Base-by-base conservation (phyloP, 2,797 vertebrate species). In the Aldrovandia affinis region DNA sequence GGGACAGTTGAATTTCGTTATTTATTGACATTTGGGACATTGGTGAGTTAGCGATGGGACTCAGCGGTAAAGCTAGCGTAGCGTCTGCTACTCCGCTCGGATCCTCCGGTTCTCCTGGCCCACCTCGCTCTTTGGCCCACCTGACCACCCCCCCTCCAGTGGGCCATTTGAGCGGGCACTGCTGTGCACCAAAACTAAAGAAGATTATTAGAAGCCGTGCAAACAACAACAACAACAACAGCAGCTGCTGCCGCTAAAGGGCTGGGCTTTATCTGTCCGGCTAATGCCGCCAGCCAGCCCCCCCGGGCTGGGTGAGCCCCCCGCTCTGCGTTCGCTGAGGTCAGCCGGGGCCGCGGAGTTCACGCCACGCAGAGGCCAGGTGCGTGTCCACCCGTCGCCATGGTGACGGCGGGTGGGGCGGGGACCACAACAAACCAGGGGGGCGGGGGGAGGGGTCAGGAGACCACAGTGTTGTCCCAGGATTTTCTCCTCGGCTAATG, bases 181-280 rank as follows among this genome's bases (percentile, higher is more conserved):
- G 81, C 28, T 83, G 59, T 89, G 89, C 89, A 88, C 88, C 82
- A 50, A 33, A 85, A 88, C n/a, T 90, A 88, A 94, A 94, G 92
- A 87, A 88, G 92, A 93, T 95, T 94, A 93, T 61, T 73, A 70
- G 63, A 55, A 30, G 22, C 81, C 57, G 68, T 86, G 82, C 84
- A 77, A 89, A 88, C 83, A 87, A 87, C 87, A 85, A 87, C 81
- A 73, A 84, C 63, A 33, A 78, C 84, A 47, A 87, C 87, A 85
- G 87, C 81, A 73, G 85, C 63, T 52, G 6, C 79, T 54, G 85
- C 47, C 80, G 82, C 12, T 87, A 89, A 86, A 89, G 75, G 79
- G 61, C 90, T 85, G 88, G 87, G 86, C 87, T 39, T 77, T 93
- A 94, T 92, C 91, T 92, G 91, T 91, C 89, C 89, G 87, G 1